Percentiles rank a stretch among this genome's conserved stretches.
These are phyloP conservation scores for Chelonus formosanus DNA, from an alignment of 2,888 invertebrate species.

Conservation along the genomic window DNA sequence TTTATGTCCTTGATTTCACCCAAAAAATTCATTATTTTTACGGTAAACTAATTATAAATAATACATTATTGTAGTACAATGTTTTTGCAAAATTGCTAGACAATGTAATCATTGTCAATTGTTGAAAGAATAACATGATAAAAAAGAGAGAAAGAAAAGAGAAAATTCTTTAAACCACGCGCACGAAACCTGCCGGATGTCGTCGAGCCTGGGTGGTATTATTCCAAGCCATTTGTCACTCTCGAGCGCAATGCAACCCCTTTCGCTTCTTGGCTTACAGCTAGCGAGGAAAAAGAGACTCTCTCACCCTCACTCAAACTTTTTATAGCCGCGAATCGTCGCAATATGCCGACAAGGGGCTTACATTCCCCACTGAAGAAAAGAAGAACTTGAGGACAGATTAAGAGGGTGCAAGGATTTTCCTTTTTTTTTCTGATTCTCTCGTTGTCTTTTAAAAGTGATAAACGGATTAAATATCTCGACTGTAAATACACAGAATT, in stretches of 20 bases:
- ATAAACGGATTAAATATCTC: constrained; percentile 29
- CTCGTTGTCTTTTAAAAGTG: constrained; percentile 19
- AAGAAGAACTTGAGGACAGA: constrained; percentile 51
- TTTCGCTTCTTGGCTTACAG: constrained; percentile 53
- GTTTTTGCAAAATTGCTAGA: not conserved
- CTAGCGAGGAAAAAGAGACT: constrained; percentile 17
- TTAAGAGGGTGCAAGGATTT: constrained; percentile 60
- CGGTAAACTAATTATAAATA: not conserved
- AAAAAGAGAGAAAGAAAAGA: constrained; percentile 9
- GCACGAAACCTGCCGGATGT: constrained; percentile 29
- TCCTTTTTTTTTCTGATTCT: constrained; percentile 40
- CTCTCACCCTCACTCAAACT: constrained; percentile 43
- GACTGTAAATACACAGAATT: not conserved
- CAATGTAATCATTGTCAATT: no score
- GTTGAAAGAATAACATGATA: not conserved
- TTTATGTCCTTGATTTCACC: not conserved
- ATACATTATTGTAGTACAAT: no score
- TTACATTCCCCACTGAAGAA: constrained; percentile 49
- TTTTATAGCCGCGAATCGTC: constrained; percentile 64
- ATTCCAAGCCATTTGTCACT: constrained; percentile 66
- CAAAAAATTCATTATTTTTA: not conserved
- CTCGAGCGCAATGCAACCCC: constrained; percentile 57
- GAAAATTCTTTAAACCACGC: constrained; percentile 5
- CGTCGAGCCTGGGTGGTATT: constrained; percentile 57
- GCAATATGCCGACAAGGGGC: constrained; percentile 64